Percentiles rank a stretch among this genome's conserved stretches.
Conservation (phyloP, 2,888 invertebrate species). For the Argyra leucocephala region DNA sequence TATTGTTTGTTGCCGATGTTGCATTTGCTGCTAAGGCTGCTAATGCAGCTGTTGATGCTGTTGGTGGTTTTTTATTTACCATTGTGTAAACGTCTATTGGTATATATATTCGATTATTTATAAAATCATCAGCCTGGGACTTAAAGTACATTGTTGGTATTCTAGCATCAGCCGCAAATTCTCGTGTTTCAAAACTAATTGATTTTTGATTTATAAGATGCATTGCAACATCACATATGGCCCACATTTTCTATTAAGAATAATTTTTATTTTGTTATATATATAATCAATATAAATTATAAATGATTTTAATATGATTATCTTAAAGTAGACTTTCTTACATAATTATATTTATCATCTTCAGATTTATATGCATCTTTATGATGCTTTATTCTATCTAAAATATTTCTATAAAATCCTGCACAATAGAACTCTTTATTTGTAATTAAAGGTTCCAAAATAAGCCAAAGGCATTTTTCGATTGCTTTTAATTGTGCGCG, state of each 20-base stretch:
- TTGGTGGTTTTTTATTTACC: constrained; percentile 24
- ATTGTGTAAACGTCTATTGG: constrained; percentile 54
- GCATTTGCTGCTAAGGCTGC: constrained; percentile 13
- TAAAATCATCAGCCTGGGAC: constrained; percentile 59
- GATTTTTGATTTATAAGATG: constrained; percentile 81
- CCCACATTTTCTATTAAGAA: constrained; percentile 79
- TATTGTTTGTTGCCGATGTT: constrained; percentile 21
- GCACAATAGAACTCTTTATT: constrained; percentile 91
- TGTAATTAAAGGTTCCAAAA: constrained; percentile 85
- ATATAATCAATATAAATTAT: constrained; percentile 17
- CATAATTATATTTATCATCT: constrained; percentile 72
- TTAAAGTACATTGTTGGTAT: constrained; percentile 87
- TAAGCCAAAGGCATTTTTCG: constrained; percentile 84
- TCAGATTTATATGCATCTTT: constrained; percentile 79
- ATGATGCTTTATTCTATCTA: constrained; percentile 90
- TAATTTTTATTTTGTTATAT: constrained; percentile 24
- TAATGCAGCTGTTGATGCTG: constrained; percentile 19
- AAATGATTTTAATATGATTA: not conserved
- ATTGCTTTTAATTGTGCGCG: constrained; percentile 64
- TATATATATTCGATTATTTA: constrained; percentile 69
- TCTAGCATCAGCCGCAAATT: constrained; percentile 75
- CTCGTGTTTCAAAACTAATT: constrained; percentile 78
- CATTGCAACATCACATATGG: constrained; percentile 89
- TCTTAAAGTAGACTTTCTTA: constrained; percentile 45
- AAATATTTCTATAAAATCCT: constrained; percentile 86